A percentile compares a stretch with the other conserved stretches of the same genome.
These are phyloP conservation scores for Bombus ignitus DNA, from an alignment of 1,140 invertebrate species.

Conservation along the genomic window DNA sequence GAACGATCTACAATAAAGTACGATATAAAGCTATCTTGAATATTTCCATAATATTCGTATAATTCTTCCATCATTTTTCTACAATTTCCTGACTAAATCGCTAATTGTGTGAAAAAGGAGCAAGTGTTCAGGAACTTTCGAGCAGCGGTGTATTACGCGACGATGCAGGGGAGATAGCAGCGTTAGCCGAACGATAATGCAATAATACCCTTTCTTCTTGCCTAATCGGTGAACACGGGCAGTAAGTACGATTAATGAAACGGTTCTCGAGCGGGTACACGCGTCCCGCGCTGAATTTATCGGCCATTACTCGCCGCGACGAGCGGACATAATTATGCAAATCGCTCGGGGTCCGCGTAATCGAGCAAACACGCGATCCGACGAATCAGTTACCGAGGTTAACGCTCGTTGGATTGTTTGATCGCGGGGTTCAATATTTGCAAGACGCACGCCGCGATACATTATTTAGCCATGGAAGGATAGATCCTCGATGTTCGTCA, in stretches of 20 bases:
- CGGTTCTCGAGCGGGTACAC: conserved; percentile 16
- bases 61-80: too few species aligned
- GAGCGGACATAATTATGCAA: conserved; percentile 67
- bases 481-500: neutral
- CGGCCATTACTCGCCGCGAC: conserved; percentile 55
- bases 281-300: conserved; percentile 39
- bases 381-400: conserved; percentile 62
- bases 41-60: too few species aligned
- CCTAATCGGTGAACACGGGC: conserved; percentile 27
- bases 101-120: too few species aligned
- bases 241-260: conserved; percentile 46
- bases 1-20: too few species aligned
- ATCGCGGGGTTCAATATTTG: conserved; percentile 59
- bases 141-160: too few species aligned
- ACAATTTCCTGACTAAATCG: too few species aligned
- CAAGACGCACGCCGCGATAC: conserved; percentile 20
- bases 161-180: neutral
- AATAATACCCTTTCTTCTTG: conserved; percentile 15
- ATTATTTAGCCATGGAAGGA: conserved; percentile 29
- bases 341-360: conserved; percentile 56
- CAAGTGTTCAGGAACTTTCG: too few species aligned
- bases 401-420: conserved; percentile 65
- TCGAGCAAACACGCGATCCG: conserved; percentile 64
- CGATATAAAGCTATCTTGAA: too few species aligned
- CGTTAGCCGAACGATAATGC: conserved; percentile 41